These are phyloP conservation scores for Drosophila willistoni DNA, from an alignment of 1,140 invertebrate species.

Conservation along the genomic window DNA sequence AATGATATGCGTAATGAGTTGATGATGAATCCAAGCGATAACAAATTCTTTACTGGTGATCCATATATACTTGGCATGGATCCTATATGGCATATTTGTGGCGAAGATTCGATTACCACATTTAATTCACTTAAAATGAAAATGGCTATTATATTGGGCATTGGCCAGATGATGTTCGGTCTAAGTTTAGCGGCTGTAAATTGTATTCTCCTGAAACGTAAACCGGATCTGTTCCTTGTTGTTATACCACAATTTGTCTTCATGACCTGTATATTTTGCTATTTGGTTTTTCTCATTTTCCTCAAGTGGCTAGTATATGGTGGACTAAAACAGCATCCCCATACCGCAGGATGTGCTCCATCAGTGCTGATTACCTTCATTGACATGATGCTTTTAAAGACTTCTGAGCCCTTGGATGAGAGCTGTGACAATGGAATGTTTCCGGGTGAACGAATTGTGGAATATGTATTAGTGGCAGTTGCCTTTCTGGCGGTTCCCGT, in stretches of 20 bases:
- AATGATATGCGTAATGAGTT: conserved; percentile 83
- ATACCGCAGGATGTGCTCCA: conserved; percentile 86
- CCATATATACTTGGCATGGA: conserved; percentile 85
- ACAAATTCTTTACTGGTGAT: conserved; percentile 79
- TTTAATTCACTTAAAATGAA: conserved; percentile 99
- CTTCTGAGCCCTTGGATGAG: conserved; percentile 83
- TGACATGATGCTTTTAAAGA: conserved; percentile 89
- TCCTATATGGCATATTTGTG: conserved; percentile 93
- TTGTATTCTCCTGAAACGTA: conserved; percentile 91
- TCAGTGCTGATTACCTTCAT: conserved; percentile 91
- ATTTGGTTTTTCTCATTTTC: conserved; percentile 95
- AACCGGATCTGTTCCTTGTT: conserved; percentile 92
- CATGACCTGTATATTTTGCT: conserved; percentile 94
- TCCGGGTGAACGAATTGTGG: conserved; percentile 85
- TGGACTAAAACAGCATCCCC: conserved; percentile 92
- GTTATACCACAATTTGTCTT: conserved; percentile 97
- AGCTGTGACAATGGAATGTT: conserved; percentile 86
- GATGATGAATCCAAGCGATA: conserved; percentile 91
- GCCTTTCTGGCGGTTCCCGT: conserved; percentile 91
- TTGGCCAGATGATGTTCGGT: conserved; percentile 98
- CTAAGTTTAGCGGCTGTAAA: conserved; percentile 94
- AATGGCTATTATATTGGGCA: conserved; percentile 97
- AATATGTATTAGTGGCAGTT: conserved; percentile 86
- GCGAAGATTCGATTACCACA: conserved; percentile 98
- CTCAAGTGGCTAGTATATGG: conserved; percentile 96